These are phyloP conservation scores for Myathropa florea DNA, from an alignment of 2,888 invertebrate genomes.

Conservation along the genomic window DNA sequence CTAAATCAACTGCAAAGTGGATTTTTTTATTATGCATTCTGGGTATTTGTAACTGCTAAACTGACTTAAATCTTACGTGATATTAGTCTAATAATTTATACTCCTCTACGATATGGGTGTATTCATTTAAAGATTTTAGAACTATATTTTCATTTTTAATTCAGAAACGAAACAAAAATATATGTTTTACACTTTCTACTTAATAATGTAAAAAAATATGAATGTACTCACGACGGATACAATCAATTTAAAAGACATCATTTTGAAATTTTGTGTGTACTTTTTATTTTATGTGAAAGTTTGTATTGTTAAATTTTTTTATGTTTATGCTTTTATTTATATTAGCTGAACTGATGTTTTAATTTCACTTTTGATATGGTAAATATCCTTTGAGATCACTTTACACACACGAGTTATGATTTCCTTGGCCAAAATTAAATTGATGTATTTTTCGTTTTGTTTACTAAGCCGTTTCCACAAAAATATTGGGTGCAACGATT, in stretches of 20 bases:
- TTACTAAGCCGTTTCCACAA: slow-evolving; percentile 7
- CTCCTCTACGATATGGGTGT: no score
- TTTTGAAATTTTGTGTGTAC: neutral
- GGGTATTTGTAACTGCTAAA: no score
- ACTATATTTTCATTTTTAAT: no score
- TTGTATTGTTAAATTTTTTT: neutral
- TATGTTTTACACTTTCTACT: neutral
- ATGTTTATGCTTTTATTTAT: neutral
- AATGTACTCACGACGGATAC: slow-evolving; percentile 56
- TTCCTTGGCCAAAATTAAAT: neutral
- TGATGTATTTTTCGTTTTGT: neutral
- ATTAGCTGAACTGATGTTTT: neutral
- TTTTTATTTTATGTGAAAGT: no score
- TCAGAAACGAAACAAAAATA: neutral
- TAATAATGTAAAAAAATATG: neutral
- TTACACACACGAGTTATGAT: neutral
- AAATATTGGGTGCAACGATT: slow-evolving; percentile 42
- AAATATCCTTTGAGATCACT: neutral
- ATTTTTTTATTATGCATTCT: no score
- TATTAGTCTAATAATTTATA: no score
- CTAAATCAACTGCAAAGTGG: no score
- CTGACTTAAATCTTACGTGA: no score
- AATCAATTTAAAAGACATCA: slow-evolving; percentile 57
- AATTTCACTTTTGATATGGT: neutral
- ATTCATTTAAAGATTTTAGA: no score